Percentiles rank a stretch among this genome's conserved stretches.
phyloP scores from a whole-genome alignment of 2,888 invertebrate species.

The Drosophila mettleri region DNA sequence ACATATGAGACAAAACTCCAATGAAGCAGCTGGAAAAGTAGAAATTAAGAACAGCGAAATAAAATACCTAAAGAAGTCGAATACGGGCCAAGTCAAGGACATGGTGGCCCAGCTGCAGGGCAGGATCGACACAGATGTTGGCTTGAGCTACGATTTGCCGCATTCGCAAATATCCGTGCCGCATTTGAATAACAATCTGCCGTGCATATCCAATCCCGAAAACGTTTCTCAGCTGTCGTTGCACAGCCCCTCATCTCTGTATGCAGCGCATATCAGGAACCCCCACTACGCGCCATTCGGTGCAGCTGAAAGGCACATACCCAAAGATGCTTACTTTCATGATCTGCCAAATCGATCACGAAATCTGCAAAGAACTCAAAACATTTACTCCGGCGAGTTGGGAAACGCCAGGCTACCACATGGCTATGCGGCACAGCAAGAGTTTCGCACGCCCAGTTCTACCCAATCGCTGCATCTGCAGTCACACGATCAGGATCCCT shows the following conservation, averaged over 20 bases:
- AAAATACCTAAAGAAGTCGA: conserved; percentile 74
- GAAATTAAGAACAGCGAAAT: conserved; percentile 74
- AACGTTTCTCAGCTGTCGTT: conserved; percentile 10
- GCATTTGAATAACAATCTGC: conserved; percentile 40
- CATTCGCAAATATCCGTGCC: conserved; percentile 5
- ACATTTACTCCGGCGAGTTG: conserved; percentile 32
- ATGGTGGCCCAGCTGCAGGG: conserved; percentile 78
- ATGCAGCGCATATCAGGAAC: conserved; percentile 12
- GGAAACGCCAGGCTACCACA: conserved; percentile 24
- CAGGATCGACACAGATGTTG: conserved; percentile 38
- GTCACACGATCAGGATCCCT: conserved; percentile 18
- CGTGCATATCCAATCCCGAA: conserved; percentile 15
- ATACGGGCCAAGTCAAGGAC: conserved; percentile 75
- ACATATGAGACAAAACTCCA: conserved; percentile 42
- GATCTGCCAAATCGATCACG: conserved; percentile 86
- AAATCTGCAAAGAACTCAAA: conserved; percentile 28
- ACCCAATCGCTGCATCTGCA: conserved; percentile 4
- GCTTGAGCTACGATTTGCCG: conserved; percentile 15
- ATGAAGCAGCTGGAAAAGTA: conserved; percentile 44
- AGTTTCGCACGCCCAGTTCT: conserved; percentile 1
- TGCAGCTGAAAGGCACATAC: conserved; percentile 84
- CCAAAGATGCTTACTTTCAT: conserved; percentile 88
- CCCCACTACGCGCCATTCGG: conserved; percentile 27
- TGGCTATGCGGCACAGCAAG: conserved; percentile 29
- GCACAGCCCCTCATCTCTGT: conserved; percentile 30